phyloP scores from a whole-genome alignment of 1,140 invertebrate genomes.

The Cephus cinctus region DNA sequence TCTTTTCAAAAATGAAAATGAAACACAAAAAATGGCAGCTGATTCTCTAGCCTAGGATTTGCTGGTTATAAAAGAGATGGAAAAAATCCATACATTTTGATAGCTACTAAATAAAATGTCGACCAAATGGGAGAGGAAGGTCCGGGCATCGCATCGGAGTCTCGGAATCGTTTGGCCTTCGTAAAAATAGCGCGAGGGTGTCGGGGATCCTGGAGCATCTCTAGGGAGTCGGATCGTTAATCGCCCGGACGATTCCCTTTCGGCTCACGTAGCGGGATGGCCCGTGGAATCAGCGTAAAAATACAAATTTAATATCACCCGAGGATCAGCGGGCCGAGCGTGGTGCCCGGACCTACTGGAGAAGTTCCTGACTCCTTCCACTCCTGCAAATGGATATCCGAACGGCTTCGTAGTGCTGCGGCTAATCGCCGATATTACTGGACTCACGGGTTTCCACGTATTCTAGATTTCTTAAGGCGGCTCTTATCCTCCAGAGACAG shows the following conservation, averaged over 20 bases:
- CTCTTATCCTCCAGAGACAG: too few species aligned
- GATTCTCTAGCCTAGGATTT: too few species aligned
- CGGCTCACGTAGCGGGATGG: slow-evolving; percentile 53
- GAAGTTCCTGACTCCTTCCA: slow-evolving; percentile 26
- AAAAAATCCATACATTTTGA: slow-evolving; percentile 55
- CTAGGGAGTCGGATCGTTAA: slow-evolving; percentile 54
- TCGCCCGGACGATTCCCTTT: slow-evolving; percentile 55
- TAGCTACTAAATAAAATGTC: slow-evolving; percentile 56
- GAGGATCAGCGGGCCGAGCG: background rate
- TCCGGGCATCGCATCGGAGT: slow-evolving; percentile 28
- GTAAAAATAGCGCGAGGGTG: too few species aligned
- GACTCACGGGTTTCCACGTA: background rate
- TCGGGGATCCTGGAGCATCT: slow-evolving; percentile 23
- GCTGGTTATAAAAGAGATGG: too few species aligned
- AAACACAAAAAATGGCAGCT: too few species aligned
- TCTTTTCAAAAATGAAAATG: too few species aligned
- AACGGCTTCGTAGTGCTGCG: background rate
- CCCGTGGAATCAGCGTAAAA: slow-evolving; percentile 59
- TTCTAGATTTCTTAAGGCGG: background rate
- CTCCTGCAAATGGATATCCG: slow-evolving; percentile 14
- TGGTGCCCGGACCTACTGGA: slow-evolving; percentile 8
- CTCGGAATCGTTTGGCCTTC: slow-evolving; percentile 24
- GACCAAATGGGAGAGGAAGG: slow-evolving; percentile 17
- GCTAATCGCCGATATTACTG: slow-evolving; percentile 4
- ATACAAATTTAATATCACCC: slow-evolving; percentile 58